Evolutionary conservation across 2,113 vertebrate species (phyloP).

Genomic region (Prionailurus bengalensis): DNA sequence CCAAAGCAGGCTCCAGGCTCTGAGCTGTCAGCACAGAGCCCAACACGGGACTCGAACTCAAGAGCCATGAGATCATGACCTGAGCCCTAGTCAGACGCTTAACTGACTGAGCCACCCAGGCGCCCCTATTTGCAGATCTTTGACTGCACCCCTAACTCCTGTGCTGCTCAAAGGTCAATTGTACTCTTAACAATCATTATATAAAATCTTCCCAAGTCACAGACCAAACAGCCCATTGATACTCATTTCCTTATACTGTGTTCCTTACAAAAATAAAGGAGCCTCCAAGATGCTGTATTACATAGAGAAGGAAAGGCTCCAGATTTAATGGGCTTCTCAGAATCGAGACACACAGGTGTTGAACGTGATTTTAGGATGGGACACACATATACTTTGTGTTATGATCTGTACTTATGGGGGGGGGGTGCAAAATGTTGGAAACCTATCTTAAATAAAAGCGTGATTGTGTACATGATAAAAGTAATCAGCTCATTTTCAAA

Average conservation of each 20-base stretch:
- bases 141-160: not conserved
- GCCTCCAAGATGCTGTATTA: not conserved
- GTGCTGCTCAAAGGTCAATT: not conserved
- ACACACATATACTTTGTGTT: not conserved
- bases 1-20: too few species aligned
- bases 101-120: too few species aligned
- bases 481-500: not conserved
- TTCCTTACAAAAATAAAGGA: not conserved
- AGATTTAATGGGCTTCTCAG: not conserved
- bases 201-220: not conserved
- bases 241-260: not conserved
- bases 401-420: not conserved
- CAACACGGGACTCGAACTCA: too few species aligned
- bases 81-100: too few species aligned
- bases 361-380: not conserved
- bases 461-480: not conserved
- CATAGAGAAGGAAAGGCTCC: not conserved
- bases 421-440: not conserved
- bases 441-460: not conserved
- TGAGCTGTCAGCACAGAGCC: too few species aligned
- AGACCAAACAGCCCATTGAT: not conserved
- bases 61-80: too few species aligned
- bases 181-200: not conserved
- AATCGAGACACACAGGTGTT: not conserved
- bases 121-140: not conserved